Evolutionary conservation across 2,113 vertebrate genomes (phyloP).

Genomic region (Procavia capensis): DNA sequence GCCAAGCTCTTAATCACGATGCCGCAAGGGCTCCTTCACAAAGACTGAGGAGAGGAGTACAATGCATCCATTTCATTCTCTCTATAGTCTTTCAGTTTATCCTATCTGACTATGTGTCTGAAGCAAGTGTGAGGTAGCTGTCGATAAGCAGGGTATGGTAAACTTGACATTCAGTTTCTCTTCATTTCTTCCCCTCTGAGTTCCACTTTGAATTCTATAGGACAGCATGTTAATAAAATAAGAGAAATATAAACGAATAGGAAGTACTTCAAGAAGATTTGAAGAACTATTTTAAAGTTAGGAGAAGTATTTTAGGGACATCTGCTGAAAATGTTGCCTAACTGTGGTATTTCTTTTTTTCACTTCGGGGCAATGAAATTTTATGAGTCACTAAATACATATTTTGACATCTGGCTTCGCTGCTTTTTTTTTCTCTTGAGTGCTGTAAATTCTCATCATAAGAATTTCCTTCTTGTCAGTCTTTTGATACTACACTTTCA

Average conservation of each 20-base stretch:
- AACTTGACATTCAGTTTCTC: neutral
- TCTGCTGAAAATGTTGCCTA: slow-evolving; percentile 79
- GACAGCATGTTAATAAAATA: neutral
- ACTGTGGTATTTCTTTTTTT: slow-evolving; percentile 67
- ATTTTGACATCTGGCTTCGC: slow-evolving; percentile 83
- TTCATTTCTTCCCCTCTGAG: neutral
- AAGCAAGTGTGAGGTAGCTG: slow-evolving; percentile 9
- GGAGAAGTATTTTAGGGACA: slow-evolving; percentile 74
- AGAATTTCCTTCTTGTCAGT: slow-evolving; percentile 77
- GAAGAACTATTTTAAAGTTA: slow-evolving; percentile 75
- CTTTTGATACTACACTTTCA: slow-evolving; percentile 77
- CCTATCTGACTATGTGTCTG: neutral
- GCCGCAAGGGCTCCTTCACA: neutral
- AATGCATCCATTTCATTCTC: neutral
- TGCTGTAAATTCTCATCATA: slow-evolving; percentile 77
- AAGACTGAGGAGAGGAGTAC: neutral
- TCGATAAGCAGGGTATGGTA: neutral
- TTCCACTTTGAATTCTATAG: neutral
- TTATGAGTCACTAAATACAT: slow-evolving; percentile 82
- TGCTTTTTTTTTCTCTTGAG: slow-evolving; percentile 64
- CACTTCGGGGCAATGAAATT: slow-evolving; percentile 74
- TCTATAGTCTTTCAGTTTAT: neutral
- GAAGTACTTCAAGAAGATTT: slow-evolving; percentile 45
- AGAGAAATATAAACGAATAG: slow-evolving; percentile 11
- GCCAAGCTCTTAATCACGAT: too few relatives aligned